Conservation (phyloP, 1,140 invertebrate species). For the Pseudomyrmex flavicornis region DNA sequence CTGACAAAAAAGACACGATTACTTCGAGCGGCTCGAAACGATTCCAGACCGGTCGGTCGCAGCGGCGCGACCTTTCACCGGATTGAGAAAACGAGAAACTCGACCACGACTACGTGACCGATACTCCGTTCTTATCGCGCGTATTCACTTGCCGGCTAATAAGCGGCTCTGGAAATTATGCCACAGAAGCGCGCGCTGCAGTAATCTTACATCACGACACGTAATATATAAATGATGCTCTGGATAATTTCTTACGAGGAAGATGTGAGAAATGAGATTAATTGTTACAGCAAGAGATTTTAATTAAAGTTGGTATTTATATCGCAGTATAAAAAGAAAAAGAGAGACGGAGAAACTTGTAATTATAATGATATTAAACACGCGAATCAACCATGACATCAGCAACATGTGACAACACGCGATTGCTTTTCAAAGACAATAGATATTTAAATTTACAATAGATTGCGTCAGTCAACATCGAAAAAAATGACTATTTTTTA, state of each 20-base stretch:
- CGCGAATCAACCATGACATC: neutral
- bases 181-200: no score
- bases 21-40: slow-evolving; percentile 23
- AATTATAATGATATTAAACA: neutral
- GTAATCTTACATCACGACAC: neutral
- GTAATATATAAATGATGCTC: neutral
- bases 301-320: neutral
- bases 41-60: slow-evolving; percentile 33
- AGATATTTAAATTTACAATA: slow-evolving; percentile 3
- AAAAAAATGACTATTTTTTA: neutral
- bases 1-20: slow-evolving; percentile 33
- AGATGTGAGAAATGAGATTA: neutral
- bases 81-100: slow-evolving; percentile 48
- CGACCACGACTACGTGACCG: slow-evolving; percentile 23
- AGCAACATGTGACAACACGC: neutral
- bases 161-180: neutral
- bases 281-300: neutral
- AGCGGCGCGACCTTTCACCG: slow-evolving; percentile 38
- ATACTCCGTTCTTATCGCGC: neutral
- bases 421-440: neutral
- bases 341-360: neutral
- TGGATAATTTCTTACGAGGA: neutral
- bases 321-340: no score
- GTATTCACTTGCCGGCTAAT: slow-evolving; percentile 1
- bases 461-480: neutral